Conservation (phyloP, 2,888 invertebrate genomes). For the Sthenelais limicola region DNA sequence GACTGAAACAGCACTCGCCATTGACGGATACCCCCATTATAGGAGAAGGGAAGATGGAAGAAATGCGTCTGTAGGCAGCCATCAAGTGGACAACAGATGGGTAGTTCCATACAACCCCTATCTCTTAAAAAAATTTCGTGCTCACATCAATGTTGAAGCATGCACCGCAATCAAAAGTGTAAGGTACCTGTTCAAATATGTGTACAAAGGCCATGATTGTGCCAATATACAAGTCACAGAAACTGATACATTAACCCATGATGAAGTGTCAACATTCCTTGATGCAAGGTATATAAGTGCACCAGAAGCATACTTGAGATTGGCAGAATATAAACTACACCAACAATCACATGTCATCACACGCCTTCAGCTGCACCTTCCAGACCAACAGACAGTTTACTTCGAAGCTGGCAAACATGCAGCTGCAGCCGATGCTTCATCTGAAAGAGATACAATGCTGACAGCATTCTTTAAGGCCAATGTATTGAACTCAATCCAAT, state of each 20-base stretch:
- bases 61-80: conserved; percentile 20
- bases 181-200: conserved; percentile 65
- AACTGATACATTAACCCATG: conserved; percentile 36
- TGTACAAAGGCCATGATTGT: conserved; percentile 59
- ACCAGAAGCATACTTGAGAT: conserved; percentile 62
- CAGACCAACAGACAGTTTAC: neutral
- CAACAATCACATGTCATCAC: conserved; percentile 41
- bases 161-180: conserved; percentile 54
- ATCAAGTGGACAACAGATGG: conserved; percentile 62
- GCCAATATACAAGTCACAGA: conserved; percentile 42
- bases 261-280: conserved; percentile 60
- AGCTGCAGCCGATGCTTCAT: neutral
- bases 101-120: conserved; percentile 70
- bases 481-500: neutral
- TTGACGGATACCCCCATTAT: conserved; percentile 43
- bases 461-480: neutral
- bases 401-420: neutral
- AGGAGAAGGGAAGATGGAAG: conserved; percentile 1
- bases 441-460: neutral
- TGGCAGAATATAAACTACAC: conserved; percentile 47
- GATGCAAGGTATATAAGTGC: conserved; percentile 62
- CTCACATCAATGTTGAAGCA: conserved; percentile 71
- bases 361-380: neutral
- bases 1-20: conserved; percentile 1
- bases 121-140: conserved; percentile 61